phyloP scores from a whole-genome alignment of 1,140 invertebrate species.

The Chironomus striatipennis region DNA sequence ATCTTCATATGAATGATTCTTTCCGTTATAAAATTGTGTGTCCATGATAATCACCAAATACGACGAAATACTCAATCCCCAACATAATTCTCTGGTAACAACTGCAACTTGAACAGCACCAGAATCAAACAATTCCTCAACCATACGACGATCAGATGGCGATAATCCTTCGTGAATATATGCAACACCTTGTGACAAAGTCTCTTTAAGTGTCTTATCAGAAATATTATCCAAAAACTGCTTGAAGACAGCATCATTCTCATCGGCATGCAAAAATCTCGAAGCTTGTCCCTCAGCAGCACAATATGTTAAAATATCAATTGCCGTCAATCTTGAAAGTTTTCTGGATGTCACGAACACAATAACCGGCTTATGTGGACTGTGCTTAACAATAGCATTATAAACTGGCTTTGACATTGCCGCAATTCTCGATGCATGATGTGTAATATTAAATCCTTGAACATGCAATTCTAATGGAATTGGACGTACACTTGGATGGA shows the following conservation, averaged over 20 bases:
- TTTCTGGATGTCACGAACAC: constrained; percentile 96
- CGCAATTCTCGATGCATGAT: constrained; percentile 88
- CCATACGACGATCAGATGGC: constrained; percentile 71
- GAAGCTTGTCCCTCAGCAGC: constrained; percentile 77
- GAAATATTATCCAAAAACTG: constrained; percentile 79
- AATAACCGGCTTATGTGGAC: constrained; percentile 80
- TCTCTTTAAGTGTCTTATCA: constrained; percentile 84
- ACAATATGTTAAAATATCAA: constrained; percentile 89
- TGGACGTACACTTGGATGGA: constrained; percentile 94
- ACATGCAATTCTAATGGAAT: constrained; percentile 92
- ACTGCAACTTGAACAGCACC: constrained; percentile 93
- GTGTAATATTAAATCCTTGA: constrained; percentile 95
- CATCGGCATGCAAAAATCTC: constrained; percentile 81
- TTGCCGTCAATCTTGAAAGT: constrained; percentile 86
- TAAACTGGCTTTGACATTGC: constrained; percentile 98
- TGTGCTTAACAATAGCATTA: constrained; percentile 83
- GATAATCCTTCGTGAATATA: constrained; percentile 94
- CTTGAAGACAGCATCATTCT: constrained; percentile 62
- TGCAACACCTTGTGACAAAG: constrained; percentile 85
- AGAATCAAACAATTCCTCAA: constrained; percentile 87
- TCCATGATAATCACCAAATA: constrained; percentile 97
- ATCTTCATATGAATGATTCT: constrained; percentile 88
- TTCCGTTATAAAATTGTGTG: constrained; percentile 96
- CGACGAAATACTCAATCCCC: constrained; percentile 78
- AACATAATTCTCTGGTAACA: constrained; percentile 82